A percentile compares a stretch with the other conserved stretches of the same genome.
phyloP scores from a whole-genome alignment of 2,888 invertebrate species.

The Beris morrisii region DNA sequence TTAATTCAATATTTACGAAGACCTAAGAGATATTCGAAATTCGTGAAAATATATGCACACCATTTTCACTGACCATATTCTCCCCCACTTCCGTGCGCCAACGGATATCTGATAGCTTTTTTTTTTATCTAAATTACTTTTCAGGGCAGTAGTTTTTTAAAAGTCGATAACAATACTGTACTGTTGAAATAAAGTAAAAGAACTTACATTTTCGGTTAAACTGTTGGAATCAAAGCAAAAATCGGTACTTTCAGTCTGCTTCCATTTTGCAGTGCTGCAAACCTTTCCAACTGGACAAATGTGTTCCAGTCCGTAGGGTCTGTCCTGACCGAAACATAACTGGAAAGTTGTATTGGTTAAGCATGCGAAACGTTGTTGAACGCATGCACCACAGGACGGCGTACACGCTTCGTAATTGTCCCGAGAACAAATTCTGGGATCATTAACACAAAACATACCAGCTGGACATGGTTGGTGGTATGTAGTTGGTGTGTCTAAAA shows the following conservation, averaged over 20 bases:
- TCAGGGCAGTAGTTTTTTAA: no score
- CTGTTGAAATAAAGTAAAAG: neutral
- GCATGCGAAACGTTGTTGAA: neutral
- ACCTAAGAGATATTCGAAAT: no score
- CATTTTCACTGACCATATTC: no score
- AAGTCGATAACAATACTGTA: no score
- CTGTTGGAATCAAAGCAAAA: neutral
- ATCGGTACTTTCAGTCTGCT: neutral
- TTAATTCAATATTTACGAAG: no score
- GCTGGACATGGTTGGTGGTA: neutral
- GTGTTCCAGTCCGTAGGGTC: neutral
- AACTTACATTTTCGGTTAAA: neutral
- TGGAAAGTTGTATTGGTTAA: neutral
- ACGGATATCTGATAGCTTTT: no score
- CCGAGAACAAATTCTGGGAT: neutral
- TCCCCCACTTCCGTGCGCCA: no score
- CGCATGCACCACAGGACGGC: conserved; percentile 1
- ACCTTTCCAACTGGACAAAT: neutral
- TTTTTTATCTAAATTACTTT: no score
- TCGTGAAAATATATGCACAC: no score
- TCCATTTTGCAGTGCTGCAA: conserved; percentile 1
- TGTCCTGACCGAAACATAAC: neutral
- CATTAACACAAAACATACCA: neutral
- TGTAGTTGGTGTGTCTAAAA: neutral
- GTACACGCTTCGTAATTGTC: neutral